Conservation (phyloP, 2,888 invertebrate species). For the Acanthococcus lagerstroemiae region DNA sequence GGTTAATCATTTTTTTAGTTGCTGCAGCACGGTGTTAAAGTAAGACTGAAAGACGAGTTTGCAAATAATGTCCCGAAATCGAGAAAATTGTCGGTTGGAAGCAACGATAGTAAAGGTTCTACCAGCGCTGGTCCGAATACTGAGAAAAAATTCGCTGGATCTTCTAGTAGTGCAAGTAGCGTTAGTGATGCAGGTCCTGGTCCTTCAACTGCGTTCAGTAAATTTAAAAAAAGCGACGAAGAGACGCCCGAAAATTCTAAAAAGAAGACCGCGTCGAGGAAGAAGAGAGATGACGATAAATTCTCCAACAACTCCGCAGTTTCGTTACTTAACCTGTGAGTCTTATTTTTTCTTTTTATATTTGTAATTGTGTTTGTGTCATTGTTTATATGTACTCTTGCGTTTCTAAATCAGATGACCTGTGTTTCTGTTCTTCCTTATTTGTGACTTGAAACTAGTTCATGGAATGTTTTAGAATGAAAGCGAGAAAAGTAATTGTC, state of each 20-base stretch:
- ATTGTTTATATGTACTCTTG: too few species aligned
- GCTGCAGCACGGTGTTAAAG: background rate
- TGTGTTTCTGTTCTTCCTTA: too few species aligned
- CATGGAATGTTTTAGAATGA: too few species aligned
- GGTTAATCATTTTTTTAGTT: background rate
- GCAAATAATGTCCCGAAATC: slow-evolving; percentile 8
- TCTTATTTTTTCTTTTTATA: too few species aligned
- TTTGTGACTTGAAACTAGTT: too few species aligned
- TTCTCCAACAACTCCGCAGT: slow-evolving; percentile 8
- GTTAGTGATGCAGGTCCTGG: slow-evolving; percentile 1
- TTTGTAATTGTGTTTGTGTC: too few species aligned
- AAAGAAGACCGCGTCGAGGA: slow-evolving; percentile 6
- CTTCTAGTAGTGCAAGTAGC: background rate
- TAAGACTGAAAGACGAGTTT: slow-evolving; percentile 16
- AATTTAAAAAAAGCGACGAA: slow-evolving; percentile 6
- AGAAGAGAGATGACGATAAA: slow-evolving; percentile 22
- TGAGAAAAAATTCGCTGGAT: slow-evolving; percentile 6
- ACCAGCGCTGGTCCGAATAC: background rate
- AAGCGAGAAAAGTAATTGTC: too few species aligned
- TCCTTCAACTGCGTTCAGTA: background rate
- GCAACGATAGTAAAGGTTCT: background rate
- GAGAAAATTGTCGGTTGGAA: slow-evolving; percentile 11
- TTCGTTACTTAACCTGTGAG: slow-evolving; percentile 16
- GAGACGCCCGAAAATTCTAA: background rate
- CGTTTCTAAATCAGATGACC: too few species aligned